Evolutionary conservation across 2,113 vertebrate genomes (phyloP).

Genomic region (Xenopus borealis): DNA sequence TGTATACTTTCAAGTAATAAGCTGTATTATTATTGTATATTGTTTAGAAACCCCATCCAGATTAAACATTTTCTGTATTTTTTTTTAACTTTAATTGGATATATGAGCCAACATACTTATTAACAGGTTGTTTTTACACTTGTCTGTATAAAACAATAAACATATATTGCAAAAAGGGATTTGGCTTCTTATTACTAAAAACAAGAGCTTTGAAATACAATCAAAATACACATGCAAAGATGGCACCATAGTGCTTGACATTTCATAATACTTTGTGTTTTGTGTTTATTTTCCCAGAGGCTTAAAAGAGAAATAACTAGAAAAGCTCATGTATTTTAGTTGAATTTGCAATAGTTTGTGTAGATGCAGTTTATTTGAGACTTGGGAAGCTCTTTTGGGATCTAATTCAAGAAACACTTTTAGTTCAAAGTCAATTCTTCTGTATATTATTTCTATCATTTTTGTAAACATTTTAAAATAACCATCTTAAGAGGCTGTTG

Average conservation of each 20-base stretch:
- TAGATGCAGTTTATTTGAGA: constrained; percentile 9
- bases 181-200: not conserved
- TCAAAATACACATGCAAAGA: not conserved
- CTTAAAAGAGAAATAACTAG: not conserved
- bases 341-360: not conserved
- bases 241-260: not conserved
- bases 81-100: no score
- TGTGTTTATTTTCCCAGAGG: not conserved
- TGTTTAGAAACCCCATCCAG: no score
- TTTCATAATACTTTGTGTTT: not conserved
- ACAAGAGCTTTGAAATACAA: not conserved
- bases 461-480: no score
- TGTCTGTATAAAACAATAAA: no score
- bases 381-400: constrained; percentile 1
- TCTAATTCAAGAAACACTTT: constrained; percentile 15
- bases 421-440: not conserved
- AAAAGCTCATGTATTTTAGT: not conserved
- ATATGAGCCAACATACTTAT: no score
- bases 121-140: no score
- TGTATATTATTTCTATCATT: no score
- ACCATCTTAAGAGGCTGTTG: constrained; percentile 47
- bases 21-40: no score
- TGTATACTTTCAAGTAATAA: no score
- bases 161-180: no score
- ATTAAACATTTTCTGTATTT: no score